Base-by-base conservation (phyloP, 2,888 invertebrate species). In the Euphydryas editha region DNA sequence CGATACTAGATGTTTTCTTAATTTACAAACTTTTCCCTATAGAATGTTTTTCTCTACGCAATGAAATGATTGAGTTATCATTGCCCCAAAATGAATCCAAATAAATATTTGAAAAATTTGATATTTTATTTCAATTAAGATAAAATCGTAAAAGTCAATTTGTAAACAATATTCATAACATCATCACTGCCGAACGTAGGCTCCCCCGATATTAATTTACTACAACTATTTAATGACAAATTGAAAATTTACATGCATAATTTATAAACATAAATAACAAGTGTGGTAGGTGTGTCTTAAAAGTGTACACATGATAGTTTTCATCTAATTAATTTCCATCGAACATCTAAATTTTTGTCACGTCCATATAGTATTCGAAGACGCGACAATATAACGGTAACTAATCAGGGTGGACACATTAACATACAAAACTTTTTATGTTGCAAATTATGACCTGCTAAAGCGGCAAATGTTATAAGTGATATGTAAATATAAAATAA, bases 321-420 rank as follows among this genome's bases (percentile, higher is more conserved):
- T 18, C 15, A 18, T 37, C n/a, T 11, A 37, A 59, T 37, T 24
- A 5, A 24, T 55, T 24, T 36, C 42, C 20, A 30, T 17, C 20
- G 51, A 24, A 59, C 20, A 60, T 67, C 44, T 24, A 39, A 76
- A 88, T 85, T 80, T 81, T 62, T 69, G 76, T 85, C 88, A 88
- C 87, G 87, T 85, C 59, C 77, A 73, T 76, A 69, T 71, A 74
- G 82, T 81, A 81, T 83, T 81, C 78, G 76, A 78, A 80, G 81
- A 78, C 81, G 78, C 82, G 81, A 79, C 85, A 75, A 78, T 75
- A 79, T 87, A 90, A 88, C 89, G 88, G 90, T 76, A 72, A 73
- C 74, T 71, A 82, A 82, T 82, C 78, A 81, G 84, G 85, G 81
- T 73, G 74, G 77, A 73, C 78, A 79, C 81, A 84, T 83, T 83